Conservation (phyloP, 2,113 vertebrate species). For the Periophthalmodon schlosseri region DNA sequence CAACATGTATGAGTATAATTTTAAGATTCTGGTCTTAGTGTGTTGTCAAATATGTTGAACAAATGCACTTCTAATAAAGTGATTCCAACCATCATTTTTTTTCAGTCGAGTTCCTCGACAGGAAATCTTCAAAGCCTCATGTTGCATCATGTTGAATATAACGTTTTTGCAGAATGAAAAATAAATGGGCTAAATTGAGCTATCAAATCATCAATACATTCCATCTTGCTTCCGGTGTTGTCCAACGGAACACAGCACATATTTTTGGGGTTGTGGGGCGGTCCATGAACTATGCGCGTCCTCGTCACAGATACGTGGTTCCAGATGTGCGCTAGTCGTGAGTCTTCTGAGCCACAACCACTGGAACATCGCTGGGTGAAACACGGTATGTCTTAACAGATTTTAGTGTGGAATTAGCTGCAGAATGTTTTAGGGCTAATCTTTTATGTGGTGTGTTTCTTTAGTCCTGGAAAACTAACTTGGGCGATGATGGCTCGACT, state of each 20-base stretch:
- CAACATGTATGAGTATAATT: constrained; percentile 16
- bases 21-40: constrained; percentile 16
- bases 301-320: not conserved
- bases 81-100: not conserved
- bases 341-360: not conserved
- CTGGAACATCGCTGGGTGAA: not conserved
- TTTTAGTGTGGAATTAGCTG: not conserved
- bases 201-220: not conserved
- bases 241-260: too few relatives aligned
- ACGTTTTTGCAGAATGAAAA: too few relatives aligned
- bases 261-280: too few relatives aligned
- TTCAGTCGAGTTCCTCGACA: not conserved
- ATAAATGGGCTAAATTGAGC: too few relatives aligned
- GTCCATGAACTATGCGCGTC: not conserved
- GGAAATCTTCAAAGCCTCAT: not conserved
- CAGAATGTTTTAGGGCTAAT: not conserved
- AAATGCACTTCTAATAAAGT: constrained; percentile 43
- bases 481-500: too few relatives aligned
- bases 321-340: constrained; percentile 29
- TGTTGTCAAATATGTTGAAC: constrained; percentile 13
- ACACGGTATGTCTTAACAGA: not conserved
- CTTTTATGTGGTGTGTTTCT: not conserved
- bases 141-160: too few relatives aligned
- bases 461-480: too few relatives aligned
- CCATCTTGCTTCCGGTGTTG: too few relatives aligned